Base-by-base conservation (phyloP, 2,113 vertebrate species). In the Siniperca knerii region DNA sequence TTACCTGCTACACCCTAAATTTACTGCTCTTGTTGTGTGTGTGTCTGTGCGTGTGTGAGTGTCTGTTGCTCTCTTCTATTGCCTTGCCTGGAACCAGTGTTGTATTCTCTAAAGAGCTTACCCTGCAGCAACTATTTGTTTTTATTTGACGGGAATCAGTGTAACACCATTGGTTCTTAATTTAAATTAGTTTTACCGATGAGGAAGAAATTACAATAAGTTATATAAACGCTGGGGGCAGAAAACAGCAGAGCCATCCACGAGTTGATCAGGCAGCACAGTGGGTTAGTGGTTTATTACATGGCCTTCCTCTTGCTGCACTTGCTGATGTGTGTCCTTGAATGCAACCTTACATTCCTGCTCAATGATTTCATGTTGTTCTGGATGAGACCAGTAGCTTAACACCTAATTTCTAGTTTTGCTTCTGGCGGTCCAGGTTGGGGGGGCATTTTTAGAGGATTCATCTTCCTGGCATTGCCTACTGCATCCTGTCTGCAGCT, bases 281-380 rank as follows among this genome's bases (percentile, higher is more conserved):
- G n/a, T 54, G 40, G 57, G 55, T 18, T 8, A 7, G 13, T 9
- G 60, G 60, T 75, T 67, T 58, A 65, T 54, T 74, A 37, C 61
- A 46, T 16, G 37, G 44, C 55, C 72, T 33, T 68, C 46, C 18
- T 42, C 60, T 60, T 79, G 48, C 57, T 85, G 64, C 61, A 50
- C 67, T 21, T 73, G 54, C 72, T 81, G 68, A 78, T 68, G 55
- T 25, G 35, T 82, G 88, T 83, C 84, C 77, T 83, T 89, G 54
- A 78, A 78, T 61, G 55, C 60, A 83, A 81, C 80, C 50, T 68
- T 65, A 71, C 68, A 58, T 23, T 33, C 23, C 16, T 79, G 29
- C 16, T 62, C n/a, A 61, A 40, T 81, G 74, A 85, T 75, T 68
- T n/a, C 40, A 62, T 52, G 60, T 67, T 29, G 2, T 48, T 65